phyloP scores from a whole-genome alignment of 64 coral and sea anemone species.

The Montipora capricornis region DNA sequence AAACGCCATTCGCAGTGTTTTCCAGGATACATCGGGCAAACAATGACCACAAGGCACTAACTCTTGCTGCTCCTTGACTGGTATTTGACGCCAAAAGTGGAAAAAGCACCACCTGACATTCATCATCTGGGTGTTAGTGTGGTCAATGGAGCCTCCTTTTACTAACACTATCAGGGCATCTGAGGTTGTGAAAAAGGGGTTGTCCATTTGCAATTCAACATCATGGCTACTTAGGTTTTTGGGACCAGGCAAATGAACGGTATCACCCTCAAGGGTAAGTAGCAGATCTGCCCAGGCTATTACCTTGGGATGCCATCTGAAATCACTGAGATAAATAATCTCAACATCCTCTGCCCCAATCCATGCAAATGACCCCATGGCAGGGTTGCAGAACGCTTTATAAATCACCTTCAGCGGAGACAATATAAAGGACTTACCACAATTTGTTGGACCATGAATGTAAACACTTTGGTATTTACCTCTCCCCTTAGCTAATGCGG shows the following conservation, averaged over 20 bases:
- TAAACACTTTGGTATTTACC: conserved; percentile 66
- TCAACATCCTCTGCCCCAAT: conserved; percentile 58
- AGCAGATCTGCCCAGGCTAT: conserved; percentile 71
- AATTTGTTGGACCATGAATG: conserved; percentile 53
- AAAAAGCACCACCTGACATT: neutral
- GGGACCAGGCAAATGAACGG: conserved; percentile 49
- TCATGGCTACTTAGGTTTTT: conserved; percentile 38
- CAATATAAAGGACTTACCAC: conserved; percentile 65
- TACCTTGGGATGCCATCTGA: conserved; percentile 51
- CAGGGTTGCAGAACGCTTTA: conserved; percentile 65
- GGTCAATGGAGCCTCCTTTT: neutral
- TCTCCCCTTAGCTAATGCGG: conserved; percentile 14
- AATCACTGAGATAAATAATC: conserved; percentile 63
- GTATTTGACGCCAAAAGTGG: neutral
- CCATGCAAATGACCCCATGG: conserved; percentile 65
- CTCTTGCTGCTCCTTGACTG: neutral
- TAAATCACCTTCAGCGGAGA: conserved; percentile 51
- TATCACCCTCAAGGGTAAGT: conserved; percentile 61
- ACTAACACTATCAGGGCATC: neutral
- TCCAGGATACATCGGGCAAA: neutral
- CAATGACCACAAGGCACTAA: neutral
- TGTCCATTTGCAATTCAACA: neutral
- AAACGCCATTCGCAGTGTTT: neutral
- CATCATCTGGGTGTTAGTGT: neutral
- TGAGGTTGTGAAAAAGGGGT: conserved; percentile 36